These are phyloP conservation scores for Stegostoma tigrinum DNA, from an alignment of 2,113 vertebrate genomes.

Conservation along the genomic window DNA sequence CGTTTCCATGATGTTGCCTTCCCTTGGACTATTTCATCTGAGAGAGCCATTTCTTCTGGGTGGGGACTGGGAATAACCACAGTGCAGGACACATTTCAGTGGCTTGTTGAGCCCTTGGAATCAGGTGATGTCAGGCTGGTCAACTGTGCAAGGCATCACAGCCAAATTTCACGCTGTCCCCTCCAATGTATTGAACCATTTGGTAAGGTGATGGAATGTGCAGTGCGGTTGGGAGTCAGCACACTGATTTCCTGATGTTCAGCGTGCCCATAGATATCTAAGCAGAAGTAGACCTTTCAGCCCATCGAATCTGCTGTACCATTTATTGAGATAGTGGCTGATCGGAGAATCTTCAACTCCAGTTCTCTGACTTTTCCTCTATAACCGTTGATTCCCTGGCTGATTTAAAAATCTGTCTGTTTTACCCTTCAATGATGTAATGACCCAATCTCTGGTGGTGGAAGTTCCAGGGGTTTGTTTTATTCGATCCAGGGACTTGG, in stretches of 20 bases:
- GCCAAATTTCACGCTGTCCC: neutral
- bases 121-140: neutral
- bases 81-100: neutral
- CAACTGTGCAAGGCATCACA: neutral
- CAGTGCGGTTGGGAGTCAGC: neutral
- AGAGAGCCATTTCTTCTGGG: neutral
- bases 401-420: too few species aligned
- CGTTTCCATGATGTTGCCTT: neutral
- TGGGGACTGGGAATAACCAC: neutral
- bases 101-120: neutral
- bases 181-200: too few species aligned
- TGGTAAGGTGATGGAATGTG: too few species aligned
- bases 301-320: too few species aligned
- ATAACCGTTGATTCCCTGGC: too few species aligned
- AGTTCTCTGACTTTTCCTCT: too few species aligned
- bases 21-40: neutral
- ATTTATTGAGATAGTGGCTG: too few species aligned
- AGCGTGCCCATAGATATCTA: too few species aligned
- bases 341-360: too few species aligned
- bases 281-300: too few species aligned
- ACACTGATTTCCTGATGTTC: neutral
- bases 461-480: neutral
- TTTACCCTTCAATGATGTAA: too few species aligned
- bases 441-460: neutral
- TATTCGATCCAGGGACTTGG: too few species aligned